Percentiles rank a stretch among this genome's conserved stretches.
Conservation (phyloP, 1,140 invertebrate genomes). For the Bombus terrestris region DNA sequence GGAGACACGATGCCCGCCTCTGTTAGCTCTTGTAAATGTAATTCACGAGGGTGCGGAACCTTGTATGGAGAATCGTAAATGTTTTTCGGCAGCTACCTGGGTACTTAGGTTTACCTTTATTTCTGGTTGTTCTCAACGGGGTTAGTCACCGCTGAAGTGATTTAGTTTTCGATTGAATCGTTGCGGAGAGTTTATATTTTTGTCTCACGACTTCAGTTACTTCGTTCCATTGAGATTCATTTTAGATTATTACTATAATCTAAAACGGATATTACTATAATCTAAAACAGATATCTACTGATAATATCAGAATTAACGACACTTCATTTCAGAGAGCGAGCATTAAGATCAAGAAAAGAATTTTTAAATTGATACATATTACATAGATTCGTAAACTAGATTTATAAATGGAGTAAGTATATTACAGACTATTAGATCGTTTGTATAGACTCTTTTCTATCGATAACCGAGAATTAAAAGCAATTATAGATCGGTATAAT, state of each 20-base stretch:
- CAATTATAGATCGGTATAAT: no score
- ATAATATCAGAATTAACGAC: neutral
- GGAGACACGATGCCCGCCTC: slow-evolving; percentile 13
- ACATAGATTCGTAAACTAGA: neutral
- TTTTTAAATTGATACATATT: neutral
- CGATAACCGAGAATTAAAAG: no score
- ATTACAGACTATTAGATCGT: no score
- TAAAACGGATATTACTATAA: no score
- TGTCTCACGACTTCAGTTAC: neutral
- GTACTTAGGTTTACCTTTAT: neutral
- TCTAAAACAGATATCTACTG: no score
- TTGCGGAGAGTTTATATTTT: neutral
- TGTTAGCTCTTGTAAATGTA: slow-evolving; percentile 34
- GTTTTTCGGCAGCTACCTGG: neutral
- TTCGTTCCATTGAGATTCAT: neutral
- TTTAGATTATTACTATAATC: no score
- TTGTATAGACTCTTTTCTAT: no score
- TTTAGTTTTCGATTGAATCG: neutral
- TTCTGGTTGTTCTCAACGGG: neutral
- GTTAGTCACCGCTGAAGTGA: neutral
- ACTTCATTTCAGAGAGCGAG: neutral
- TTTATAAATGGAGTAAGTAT: neutral
- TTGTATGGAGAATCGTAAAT: slow-evolving; percentile 8
- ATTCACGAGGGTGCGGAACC: slow-evolving; percentile 26
- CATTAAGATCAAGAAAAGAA: neutral